Evolutionary conservation across 2,888 invertebrate genomes (phyloP).

Genomic region (Scaeva pyrastri): DNA sequence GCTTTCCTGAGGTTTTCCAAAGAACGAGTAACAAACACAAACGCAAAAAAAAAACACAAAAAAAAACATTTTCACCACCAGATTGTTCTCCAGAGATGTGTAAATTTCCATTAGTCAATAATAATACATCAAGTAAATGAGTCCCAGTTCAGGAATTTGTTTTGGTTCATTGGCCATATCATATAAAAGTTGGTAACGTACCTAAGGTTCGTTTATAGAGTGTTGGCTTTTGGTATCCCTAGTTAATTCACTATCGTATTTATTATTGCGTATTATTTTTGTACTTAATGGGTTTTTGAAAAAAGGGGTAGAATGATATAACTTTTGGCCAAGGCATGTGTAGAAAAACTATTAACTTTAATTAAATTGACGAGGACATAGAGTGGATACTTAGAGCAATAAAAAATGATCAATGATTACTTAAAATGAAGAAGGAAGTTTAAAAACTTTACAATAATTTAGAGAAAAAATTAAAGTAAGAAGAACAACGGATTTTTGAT

Average conservation of each 20-base stretch:
- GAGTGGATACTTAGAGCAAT: too few species aligned
- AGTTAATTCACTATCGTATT: neutral
- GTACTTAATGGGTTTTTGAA: neutral
- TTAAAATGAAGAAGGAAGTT: too few species aligned
- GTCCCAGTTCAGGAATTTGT: constrained; percentile 26
- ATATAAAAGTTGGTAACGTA: neutral
- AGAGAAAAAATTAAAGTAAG: too few species aligned
- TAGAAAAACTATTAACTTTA: too few species aligned
- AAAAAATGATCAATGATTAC: too few species aligned
- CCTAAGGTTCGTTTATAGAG: too few species aligned
- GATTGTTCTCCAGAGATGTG: constrained; percentile 24
- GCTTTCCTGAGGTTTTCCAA: constrained; percentile 4
- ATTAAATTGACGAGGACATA: too few species aligned
- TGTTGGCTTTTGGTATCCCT: neutral
- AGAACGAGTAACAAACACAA: too few species aligned
- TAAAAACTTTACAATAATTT: too few species aligned
- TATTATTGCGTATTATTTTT: neutral
- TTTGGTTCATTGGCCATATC: constrained; percentile 18
- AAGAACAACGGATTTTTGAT: too few species aligned
- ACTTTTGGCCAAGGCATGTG: too few species aligned
- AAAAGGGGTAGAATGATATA: neutral
- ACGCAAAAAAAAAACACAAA: neutral
- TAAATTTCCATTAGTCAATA: constrained; percentile 37
- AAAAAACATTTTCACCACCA: constrained; percentile 5
- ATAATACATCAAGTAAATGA: constrained; percentile 36